Base-by-base conservation (phyloP, 2,888 invertebrate genomes). In the Neoaliturus tenellus region DNA sequence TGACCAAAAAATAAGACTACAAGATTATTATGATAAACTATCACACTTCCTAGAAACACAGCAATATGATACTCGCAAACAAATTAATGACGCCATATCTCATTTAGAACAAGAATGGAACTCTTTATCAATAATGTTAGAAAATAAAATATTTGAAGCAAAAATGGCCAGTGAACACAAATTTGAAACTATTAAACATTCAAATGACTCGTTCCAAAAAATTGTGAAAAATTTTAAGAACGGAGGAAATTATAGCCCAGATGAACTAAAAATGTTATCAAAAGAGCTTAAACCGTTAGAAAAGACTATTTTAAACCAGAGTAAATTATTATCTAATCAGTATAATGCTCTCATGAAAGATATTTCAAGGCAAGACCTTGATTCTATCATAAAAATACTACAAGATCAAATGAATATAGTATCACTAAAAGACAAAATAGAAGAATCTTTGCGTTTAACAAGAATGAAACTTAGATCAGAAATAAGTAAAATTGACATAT, bases 201-300 rank as follows among this genome's bases (percentile, higher is more conserved):
- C 75, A 23, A 75, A 75, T 28, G 44, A 48, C 20, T 41, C n/a
- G 14, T 75, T 44, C n/a, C 39, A n/a, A 28, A 75, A 44, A 41
- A 44, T 28, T 8, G 75, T 48, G 2, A 75, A 75, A 1, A 14
- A 44, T 75, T 75, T 75, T 28, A 75, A 75, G 20, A 75, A 75
- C 48, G 75, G 75, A 14, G 75, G 75, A 28, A 75, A 75, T 31
- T 75, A 48, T 25, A 75, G 44, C n/a, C 44, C 17, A 41, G 23
- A 75, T 20, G 75, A 75, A 75, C n/a, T 75, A 6, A 75, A 12
- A 1, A 25, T 31, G 0, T 25, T 75, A 48, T 48, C 17, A 25
- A 75, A 75, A 44, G 75, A 75, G 31, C 17, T 75, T 3, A 75
- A 75, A 17, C 75, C 44, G 28, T 44, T 44, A n/a, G 75, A 75